Base-by-base conservation (phyloP, 2,888 invertebrate genomes). In the Micoletzkya japonica region DNA sequence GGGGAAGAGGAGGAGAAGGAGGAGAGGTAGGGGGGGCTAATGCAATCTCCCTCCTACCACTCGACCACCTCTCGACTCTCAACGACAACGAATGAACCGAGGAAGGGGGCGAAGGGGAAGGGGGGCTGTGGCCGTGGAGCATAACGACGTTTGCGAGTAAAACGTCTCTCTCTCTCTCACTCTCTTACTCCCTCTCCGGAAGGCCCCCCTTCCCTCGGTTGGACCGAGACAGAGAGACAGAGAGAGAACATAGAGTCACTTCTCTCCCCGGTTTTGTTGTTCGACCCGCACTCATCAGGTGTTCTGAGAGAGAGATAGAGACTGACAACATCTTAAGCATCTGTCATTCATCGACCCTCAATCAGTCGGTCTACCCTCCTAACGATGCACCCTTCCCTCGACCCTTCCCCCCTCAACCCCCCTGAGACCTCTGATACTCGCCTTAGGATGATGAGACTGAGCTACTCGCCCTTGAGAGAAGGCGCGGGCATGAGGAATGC, bases 401-500 rank as follows among this genome's bases (percentile, higher is more conserved):
- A 44, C 44, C 20, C 44, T 44, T 44, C 44, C 20, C 20, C 44
- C 44, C 44, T 20, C 20, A 44, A 44, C 44, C 14, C 44, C 10
- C 20, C 44, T 20, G 20, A 20, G 10, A 44, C 44, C 10, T 44
- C 14, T 14, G 44, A 44, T 44, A 44, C 20, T n/a, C n/a, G n/a
- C n/a, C n/a, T n/a, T n/a, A n/a, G n/a, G n/a, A n/a, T n/a, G n/a
- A n/a, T n/a, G n/a, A n/a, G n/a, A n/a, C n/a, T 74, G 57, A 28
- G 75, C 75, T 72, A 75, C 71, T 56, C 59, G 68, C 52, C 63
- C n/a, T n/a, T n/a, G n/a, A n/a, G n/a, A n/a, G n/a, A n/a, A n/a
- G n/a, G n/a, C n/a, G 44, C 10, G 10, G 10, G 20, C 44, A 44
- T 44, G 44, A 44, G 44, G 20, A 44, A 44, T 44, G 44, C 44